Percentiles rank a stretch among this genome's conserved stretches.
Conservation (phyloP, 2,888 invertebrate species). For the Andrena bicolor region DNA sequence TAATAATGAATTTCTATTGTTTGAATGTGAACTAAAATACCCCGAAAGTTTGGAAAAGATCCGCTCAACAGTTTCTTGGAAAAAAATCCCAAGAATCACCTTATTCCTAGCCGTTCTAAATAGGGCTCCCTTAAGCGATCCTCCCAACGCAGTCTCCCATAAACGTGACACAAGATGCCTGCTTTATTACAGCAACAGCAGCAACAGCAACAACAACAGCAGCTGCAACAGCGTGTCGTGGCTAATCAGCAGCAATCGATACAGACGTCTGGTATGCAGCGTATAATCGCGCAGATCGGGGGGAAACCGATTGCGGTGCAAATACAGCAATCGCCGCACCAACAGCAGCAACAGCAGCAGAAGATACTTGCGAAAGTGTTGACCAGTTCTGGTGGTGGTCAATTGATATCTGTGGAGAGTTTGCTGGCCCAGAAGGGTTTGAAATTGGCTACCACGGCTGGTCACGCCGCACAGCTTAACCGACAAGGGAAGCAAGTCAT, state of each 20-base stretch:
- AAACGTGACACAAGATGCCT: conserved; percentile 78
- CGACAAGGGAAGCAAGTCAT: conserved; percentile 83
- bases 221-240: conserved; percentile 75
- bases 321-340: conserved; percentile 85
- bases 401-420: conserved; percentile 88
- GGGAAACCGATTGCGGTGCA: conserved; percentile 85
- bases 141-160: not conserved
- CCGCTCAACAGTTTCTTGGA: too few species aligned
- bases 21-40: too few species aligned
- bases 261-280: conserved; percentile 82
- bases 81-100: too few species aligned
- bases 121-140: not conserved
- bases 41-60: too few species aligned
- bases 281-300: conserved; percentile 84
- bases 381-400: conserved; percentile 88
- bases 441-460: conserved; percentile 79
- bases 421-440: conserved; percentile 86
- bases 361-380: conserved; percentile 90
- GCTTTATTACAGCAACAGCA: conserved; percentile 80
- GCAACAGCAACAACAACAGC: conserved; percentile 81
- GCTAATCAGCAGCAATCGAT: conserved; percentile 80
- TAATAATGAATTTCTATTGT: too few species aligned
- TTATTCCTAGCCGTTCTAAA: too few species aligned
- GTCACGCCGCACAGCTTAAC: conserved; percentile 79
- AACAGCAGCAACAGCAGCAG: conserved; percentile 84